phyloP scores from a whole-genome alignment of 2,113 vertebrate species.

The Perognathus longimembris region DNA sequence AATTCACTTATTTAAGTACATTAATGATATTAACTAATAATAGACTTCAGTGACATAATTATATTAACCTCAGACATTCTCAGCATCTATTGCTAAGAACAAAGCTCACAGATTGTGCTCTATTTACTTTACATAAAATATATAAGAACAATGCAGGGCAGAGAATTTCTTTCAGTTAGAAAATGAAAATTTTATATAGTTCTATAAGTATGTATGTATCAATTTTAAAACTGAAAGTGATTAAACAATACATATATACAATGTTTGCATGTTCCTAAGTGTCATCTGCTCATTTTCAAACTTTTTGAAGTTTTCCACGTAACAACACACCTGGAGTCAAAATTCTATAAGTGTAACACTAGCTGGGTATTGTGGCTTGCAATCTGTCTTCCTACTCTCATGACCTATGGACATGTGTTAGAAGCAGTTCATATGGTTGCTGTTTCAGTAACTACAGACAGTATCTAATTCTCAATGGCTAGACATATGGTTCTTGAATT shows the following conservation, averaged over 20 bases:
- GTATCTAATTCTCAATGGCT: background rate
- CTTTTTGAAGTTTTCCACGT: background rate
- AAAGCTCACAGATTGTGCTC: background rate
- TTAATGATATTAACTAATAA: background rate
- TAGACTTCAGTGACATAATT: background rate
- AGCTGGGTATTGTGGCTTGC: background rate
- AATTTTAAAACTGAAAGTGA: slow-evolving; percentile 56
- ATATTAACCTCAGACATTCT: background rate
- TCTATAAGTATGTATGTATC: background rate
- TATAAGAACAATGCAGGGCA: background rate
- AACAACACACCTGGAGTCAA: background rate
- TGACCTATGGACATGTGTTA: background rate
- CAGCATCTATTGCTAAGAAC: background rate
- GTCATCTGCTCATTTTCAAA: background rate
- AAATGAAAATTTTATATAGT: slow-evolving; percentile 24
- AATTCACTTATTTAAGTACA: background rate
- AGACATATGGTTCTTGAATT: background rate
- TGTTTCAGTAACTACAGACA: background rate
- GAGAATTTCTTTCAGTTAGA: slow-evolving; percentile 8
- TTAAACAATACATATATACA: background rate
- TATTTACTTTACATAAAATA: background rate
- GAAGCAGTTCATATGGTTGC: background rate
- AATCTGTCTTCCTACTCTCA: background rate
- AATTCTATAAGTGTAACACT: background rate
- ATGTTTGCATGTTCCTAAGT: background rate